Evolutionary conservation across 1,140 invertebrate genomes (phyloP).

Genomic region (Lamellibrachia luymesi): DNA sequence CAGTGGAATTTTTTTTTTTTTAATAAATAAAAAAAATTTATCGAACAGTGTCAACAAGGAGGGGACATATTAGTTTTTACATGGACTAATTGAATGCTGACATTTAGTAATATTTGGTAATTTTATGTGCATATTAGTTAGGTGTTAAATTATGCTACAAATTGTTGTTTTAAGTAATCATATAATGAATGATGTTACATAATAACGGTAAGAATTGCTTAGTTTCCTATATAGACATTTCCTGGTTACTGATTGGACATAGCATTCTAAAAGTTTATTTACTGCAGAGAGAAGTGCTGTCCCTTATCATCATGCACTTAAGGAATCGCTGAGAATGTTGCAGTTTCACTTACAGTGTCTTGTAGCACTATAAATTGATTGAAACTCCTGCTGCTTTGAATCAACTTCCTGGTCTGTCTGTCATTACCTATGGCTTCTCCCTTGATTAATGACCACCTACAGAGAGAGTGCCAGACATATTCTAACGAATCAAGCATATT

Average conservation of each 20-base stretch:
- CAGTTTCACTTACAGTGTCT: not conserved
- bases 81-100: too few relatives aligned
- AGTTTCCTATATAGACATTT: too few relatives aligned
- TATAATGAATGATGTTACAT: too few relatives aligned
- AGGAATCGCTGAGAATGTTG: not conserved
- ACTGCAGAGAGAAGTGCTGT: not conserved
- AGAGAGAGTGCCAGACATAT: not conserved
- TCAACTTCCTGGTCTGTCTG: not conserved
- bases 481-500: not conserved
- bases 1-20: too few relatives aligned
- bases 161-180: too few relatives aligned
- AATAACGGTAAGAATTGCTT: too few relatives aligned
- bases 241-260: not conserved
- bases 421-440: not conserved
- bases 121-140: too few relatives aligned
- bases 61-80: too few relatives aligned
- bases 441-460: not conserved
- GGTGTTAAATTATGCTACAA: too few relatives aligned
- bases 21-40: too few relatives aligned
- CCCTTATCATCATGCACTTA: not conserved
- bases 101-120: too few relatives aligned
- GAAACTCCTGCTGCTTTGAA: not conserved
- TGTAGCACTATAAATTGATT: slow-evolving; percentile 1
- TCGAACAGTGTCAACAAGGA: too few relatives aligned
- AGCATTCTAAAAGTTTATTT: not conserved